Evolutionary conservation across 2,797 vertebrate species (phyloP).

Genomic region (Pipistrellus pygmaeus): DNA sequence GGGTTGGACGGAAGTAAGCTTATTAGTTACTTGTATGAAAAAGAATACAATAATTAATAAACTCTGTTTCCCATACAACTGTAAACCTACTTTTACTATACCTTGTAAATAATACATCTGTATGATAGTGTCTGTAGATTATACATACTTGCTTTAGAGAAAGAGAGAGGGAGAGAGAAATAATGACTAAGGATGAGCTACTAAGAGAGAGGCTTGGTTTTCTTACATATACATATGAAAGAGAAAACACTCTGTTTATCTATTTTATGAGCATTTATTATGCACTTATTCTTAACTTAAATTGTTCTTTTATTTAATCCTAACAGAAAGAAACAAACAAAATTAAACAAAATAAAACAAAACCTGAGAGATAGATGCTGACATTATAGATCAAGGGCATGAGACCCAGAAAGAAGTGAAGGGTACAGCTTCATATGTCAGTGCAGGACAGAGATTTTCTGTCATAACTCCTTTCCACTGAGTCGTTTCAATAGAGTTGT

Average conservation of each 20-base stretch:
- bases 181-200: background rate
- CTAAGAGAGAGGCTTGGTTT: background rate
- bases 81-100: background rate
- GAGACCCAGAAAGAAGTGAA: background rate
- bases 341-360: background rate
- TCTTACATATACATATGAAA: background rate
- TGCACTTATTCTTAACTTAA: background rate
- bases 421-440: background rate
- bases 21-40: background rate
- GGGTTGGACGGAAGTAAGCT: background rate
- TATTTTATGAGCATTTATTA: background rate
- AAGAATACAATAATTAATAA: background rate
- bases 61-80: background rate
- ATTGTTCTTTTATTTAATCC: background rate
- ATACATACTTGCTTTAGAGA: too few species aligned
- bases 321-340: background rate
- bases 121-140: background rate
- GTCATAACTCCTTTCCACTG: background rate
- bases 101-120: background rate
- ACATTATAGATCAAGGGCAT: background rate
- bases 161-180: background rate
- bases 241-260: background rate
- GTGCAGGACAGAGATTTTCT: background rate
- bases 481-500: background rate
- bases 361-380: background rate